Percentiles rank a stretch among this genome's conserved stretches.
These are phyloP conservation scores for Ellobius talpinus DNA, from an alignment of 2,113 vertebrate genomes.

Conservation along the genomic window DNA sequence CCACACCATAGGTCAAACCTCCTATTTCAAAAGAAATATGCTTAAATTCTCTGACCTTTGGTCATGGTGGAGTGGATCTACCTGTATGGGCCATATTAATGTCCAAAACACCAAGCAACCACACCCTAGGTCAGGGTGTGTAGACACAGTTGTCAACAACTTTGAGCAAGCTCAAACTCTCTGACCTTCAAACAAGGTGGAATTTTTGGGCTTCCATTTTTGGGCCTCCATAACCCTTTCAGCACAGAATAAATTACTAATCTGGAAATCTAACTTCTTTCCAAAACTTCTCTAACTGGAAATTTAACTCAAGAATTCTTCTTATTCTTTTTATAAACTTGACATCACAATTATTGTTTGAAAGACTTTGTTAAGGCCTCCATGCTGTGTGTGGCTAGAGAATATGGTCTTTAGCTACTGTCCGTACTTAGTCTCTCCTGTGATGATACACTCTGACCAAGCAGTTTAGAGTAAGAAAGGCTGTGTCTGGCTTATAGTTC, in stretches of 20 bases:
- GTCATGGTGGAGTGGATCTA: too few species aligned
- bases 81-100: too few species aligned
- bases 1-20: too few species aligned
- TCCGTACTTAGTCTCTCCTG: background rate
- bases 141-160: too few species aligned
- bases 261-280: conserved; percentile 3
- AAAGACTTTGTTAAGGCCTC: background rate
- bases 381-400: background rate
- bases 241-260: background rate
- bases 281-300: background rate
- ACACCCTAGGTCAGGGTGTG: too few species aligned
- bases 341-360: background rate
- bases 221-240: background rate
- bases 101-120: too few species aligned
- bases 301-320: conserved; percentile 34
- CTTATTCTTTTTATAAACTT: conserved; percentile 31
- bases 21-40: too few species aligned
- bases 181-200: too few species aligned
- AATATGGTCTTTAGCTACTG: background rate
- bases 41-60: too few species aligned
- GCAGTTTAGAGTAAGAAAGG: background rate
- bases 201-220: too few species aligned
- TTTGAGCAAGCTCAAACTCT: too few species aligned
- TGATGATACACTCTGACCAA: background rate
- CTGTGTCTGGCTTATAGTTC: background rate